A percentile compares a stretch with the other conserved stretches of the same genome.
phyloP scores from a whole-genome alignment of 2,888 invertebrate genomes.

The Drosophila barbarae region DNA sequence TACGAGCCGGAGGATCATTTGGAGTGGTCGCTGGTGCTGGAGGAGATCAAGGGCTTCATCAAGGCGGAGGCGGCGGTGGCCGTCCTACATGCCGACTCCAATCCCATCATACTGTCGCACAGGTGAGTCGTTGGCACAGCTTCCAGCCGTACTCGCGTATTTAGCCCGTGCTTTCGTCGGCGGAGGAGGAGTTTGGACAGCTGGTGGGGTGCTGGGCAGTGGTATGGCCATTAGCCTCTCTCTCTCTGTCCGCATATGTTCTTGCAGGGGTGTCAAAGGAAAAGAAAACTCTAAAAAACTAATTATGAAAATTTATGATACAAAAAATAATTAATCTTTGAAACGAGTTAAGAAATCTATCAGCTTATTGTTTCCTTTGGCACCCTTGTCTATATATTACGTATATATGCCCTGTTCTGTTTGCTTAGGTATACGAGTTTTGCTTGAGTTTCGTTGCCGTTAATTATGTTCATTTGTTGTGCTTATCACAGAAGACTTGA shows the following conservation, averaged over 20 bases:
- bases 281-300: not conserved
- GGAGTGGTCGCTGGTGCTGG: constrained; percentile 96
- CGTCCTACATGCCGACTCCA: constrained; percentile 92
- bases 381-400: not conserved
- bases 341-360: not conserved
- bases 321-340: not conserved
- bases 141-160: constrained; percentile 53
- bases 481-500: constrained; percentile 79
- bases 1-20: constrained; percentile 98
- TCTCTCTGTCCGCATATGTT: constrained; percentile 26
- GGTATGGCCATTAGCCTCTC: constrained; percentile 23
- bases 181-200: constrained; percentile 76
- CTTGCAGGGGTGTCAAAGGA: not conserved
- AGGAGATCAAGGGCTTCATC: constrained; percentile 96
- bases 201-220: constrained; percentile 62
- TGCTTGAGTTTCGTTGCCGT: constrained; percentile 69
- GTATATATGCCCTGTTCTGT: constrained; percentile 43
- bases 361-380: not conserved
- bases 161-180: constrained; percentile 81
- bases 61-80: constrained; percentile 94
- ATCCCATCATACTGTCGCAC: constrained; percentile 91
- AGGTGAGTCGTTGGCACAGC: constrained; percentile 82
- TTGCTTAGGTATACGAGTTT: constrained; percentile 73
- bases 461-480: constrained; percentile 68
- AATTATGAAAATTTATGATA: not conserved